Conservation (phyloP, 53 echinoderm and acorn worm genomes). For the Patiria pectinifera region DNA sequence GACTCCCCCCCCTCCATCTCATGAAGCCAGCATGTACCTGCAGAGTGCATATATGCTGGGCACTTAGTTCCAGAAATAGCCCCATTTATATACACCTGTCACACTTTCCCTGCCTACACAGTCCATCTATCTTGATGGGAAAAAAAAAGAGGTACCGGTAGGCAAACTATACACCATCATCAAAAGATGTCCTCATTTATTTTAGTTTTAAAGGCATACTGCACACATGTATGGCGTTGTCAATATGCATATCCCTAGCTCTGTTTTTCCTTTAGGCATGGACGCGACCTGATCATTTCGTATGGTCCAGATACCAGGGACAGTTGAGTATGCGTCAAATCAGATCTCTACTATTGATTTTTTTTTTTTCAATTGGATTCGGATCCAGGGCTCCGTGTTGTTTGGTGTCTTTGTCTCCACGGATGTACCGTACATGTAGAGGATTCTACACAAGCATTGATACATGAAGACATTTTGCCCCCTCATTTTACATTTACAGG, state of each 20-base stretch:
- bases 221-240: too few relatives aligned
- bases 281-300: background rate
- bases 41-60: background rate
- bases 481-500: background rate
- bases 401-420: constrained; percentile 3
- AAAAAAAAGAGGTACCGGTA: background rate
- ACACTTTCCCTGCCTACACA: background rate
- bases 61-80: constrained; percentile 39
- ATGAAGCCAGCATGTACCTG: background rate
- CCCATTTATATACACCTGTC: constrained; percentile 53
- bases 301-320: background rate
- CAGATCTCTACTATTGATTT: background rate
- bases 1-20: background rate
- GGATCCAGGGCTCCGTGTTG: background rate
- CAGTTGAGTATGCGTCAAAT: background rate
- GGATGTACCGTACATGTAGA: background rate
- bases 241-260: too few relatives aligned
- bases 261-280: background rate
- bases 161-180: too few relatives aligned
- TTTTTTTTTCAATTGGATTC: background rate
- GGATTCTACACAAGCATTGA: background rate
- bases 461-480: background rate
- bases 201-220: too few relatives aligned
- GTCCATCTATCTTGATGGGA: background rate
- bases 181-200: too few relatives aligned